Base-by-base conservation (phyloP, 1,140 invertebrate species). In the Apis laboriosa region DNA sequence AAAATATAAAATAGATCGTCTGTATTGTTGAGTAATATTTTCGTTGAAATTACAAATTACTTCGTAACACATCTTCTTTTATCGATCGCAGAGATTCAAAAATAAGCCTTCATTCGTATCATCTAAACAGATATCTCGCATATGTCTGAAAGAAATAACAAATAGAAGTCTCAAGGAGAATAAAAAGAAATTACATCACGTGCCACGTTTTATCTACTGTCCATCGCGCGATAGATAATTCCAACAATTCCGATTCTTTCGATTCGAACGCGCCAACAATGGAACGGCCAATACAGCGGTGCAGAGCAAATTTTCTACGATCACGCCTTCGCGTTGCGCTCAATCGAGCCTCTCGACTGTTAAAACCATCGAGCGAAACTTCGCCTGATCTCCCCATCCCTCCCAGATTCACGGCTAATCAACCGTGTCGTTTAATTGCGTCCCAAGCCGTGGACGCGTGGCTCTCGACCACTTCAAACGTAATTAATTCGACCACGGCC, bases 391-490 rank as follows among this genome's bases (percentile, higher is more conserved):
- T 1, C 2, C 1, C 8, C 8, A 13, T 7, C 43, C 13, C 66
- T n/a, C 0, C 49, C 43, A 43, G 28, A 5, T 12, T 28, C 15
- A 56, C 34, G 53, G 61, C 72, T 67, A 81, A 81, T 81, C 53
- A 76, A 81, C 63, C 34, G 63, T 67, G 55, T 7, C 79, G 53
- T 81, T 81, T 81, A 81, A 81, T 76, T 76, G 63, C 72, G 19
- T 53, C 66, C 75, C 61, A 34, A 51, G n/a, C 74, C 13, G 34
- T 24, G 72, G 24, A 74, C 72, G 55, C 56, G 24, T 70, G 71
- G 55, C 56, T 11, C 34, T 9, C 51, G 19, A 15, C 24, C n/a
- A 1, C 1, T n/a, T 71, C 51, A 13, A 63, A 49, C 21, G 77
- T 43, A 70, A 80, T 80, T 60, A 80, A 81, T 76, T 81, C 72